Base-by-base conservation (phyloP, 2,888 invertebrate genomes). In the Boloria euphrosyne region DNA sequence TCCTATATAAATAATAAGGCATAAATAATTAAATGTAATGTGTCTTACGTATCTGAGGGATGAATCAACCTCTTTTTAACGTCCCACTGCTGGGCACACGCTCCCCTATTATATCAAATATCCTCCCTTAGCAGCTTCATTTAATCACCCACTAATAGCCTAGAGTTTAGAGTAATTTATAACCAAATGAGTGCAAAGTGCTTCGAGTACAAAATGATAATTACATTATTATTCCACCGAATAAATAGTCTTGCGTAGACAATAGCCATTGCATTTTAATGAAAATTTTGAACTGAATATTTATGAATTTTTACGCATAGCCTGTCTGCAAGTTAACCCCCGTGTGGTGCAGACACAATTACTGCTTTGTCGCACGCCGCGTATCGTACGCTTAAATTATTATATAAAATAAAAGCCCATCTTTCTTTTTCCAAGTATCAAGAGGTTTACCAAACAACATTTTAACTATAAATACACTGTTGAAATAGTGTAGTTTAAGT, bases 211-310 rank as follows among this genome's bases (percentile, higher is more conserved):
- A 54, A 65, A 62, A 62, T 52, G 58, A 52, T 62, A 65, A 65
- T 68, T 60, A 65, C 61, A 38, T 31, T 38, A 59, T 49, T 68
- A 70, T 70, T 60, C 70, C 18, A 49, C 18, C 51, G 58, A 68
- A 68, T 68, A 61, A 61, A 65, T 55, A 58, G 54, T 57, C 47
- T 66, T 68, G 57, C 67, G 63, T 67, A 67, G 69, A 66, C 66
- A 69, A 69, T 69, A 61, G 43, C 14, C 38, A 16, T 47, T 67
- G 67, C 65, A 70, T 70, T 66, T 60, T 70, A 68, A 73, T 69
- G 69, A 68, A 68, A 68, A 70, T 68, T 71, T 73, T 73, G 54
- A 70, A 59, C 64, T 73, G 71, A 71, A 71, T 71, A 70, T 72
- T 71, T 73, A 68, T 70, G 69, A 75, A 74, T 74, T 61, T 67